These are phyloP conservation scores for Melozone crissalis DNA, from an alignment of 2,113 vertebrate genomes.

Conservation along the genomic window DNA sequence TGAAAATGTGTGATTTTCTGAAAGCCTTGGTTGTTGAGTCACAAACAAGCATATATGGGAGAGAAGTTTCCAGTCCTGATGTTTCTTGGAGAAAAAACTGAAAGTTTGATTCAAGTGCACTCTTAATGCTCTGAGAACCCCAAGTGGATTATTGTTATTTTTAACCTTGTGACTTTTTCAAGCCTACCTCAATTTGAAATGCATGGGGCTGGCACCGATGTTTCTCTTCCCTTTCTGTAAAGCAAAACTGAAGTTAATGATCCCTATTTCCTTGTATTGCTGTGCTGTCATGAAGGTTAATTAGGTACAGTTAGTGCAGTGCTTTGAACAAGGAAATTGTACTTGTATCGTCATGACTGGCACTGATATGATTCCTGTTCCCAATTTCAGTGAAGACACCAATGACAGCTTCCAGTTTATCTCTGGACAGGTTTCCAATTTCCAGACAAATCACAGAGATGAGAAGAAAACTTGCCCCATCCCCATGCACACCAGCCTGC, in stretches of 20 bases:
- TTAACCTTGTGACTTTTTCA: conserved; percentile 16
- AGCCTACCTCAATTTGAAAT: conserved; percentile 14
- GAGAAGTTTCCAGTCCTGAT: not conserved
- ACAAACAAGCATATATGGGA: not conserved
- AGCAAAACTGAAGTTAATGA: conserved; percentile 52
- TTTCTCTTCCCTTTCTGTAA: conserved; percentile 10
- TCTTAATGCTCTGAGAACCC: not conserved
- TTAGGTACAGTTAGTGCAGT: conserved; percentile 11
- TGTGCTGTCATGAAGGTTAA: conserved; percentile 47
- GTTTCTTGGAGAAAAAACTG: not conserved
- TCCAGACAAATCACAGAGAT: not conserved
- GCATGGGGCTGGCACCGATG: not conserved
- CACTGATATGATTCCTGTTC: not conserved
- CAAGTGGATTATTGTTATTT: conserved; percentile 36
- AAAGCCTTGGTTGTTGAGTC: not conserved
- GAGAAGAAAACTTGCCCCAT: not conserved
- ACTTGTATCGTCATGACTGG: not conserved
- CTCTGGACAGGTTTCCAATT: not conserved
- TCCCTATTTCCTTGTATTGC: conserved; percentile 41
- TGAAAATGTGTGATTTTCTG: not conserved
- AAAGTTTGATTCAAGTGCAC: not conserved
- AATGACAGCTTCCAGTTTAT: not conserved
- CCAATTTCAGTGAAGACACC: not conserved
- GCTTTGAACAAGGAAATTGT: conserved; percentile 2
- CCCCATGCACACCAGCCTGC: not conserved